phyloP scores from a whole-genome alignment of 2,888 invertebrate species.

The Imbricaverruca yamaguchii region DNA sequence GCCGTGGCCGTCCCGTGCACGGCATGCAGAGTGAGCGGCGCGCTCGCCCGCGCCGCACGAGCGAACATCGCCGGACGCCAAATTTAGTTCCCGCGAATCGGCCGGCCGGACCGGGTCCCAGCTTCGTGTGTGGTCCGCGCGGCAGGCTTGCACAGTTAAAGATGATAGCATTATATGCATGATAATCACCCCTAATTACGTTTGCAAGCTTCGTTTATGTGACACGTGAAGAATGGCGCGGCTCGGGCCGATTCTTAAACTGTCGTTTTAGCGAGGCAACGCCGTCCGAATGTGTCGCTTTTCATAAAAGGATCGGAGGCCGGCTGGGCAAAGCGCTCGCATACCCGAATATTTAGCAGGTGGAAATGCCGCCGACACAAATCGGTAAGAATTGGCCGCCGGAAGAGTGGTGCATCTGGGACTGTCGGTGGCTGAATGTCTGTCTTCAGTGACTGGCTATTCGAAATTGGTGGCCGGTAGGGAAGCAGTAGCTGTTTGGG shows the following conservation, averaged over 20 bases:
- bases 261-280: neutral
- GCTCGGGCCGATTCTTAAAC: slow-evolving; percentile 1
- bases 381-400: too few relatives aligned
- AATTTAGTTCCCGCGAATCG: neutral
- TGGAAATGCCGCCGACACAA: too few relatives aligned
- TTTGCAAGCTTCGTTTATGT: slow-evolving; percentile 20
- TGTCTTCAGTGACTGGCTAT: too few relatives aligned
- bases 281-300: slow-evolving; percentile 2
- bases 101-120: neutral
- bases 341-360: neutral
- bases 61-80: neutral
- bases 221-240: slow-evolving; percentile 2
- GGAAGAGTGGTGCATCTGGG: too few relatives aligned
- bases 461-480: too few relatives aligned
- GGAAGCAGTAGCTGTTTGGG: too few relatives aligned
- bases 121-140: slow-evolving; percentile 5
- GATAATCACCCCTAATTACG: slow-evolving; percentile 21
- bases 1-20: neutral
- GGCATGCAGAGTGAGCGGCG: neutral
- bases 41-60: neutral
- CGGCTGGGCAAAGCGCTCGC: neutral
- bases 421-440: too few relatives aligned
- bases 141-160: slow-evolving; percentile 4
- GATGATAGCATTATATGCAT: slow-evolving; percentile 22
- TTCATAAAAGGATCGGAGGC: neutral